Base-by-base conservation (phyloP, 2,113 vertebrate species). In the Meleagris gallopavo region DNA sequence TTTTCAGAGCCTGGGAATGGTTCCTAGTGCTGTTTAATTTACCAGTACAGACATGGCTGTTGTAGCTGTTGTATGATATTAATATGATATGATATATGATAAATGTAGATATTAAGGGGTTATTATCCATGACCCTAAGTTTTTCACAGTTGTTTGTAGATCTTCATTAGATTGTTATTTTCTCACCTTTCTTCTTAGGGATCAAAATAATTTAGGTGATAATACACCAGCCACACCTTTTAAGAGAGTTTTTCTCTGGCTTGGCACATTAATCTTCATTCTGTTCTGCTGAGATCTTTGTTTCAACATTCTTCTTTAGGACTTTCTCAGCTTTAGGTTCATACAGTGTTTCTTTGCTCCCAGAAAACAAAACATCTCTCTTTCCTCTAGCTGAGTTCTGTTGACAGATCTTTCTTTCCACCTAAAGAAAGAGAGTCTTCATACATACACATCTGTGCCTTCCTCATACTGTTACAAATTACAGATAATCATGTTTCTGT, bases 401-500 rank as follows among this genome's bases (percentile, higher is more conserved):
- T 13, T 75, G 43, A 84, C 2, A 1, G 52, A 79, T 64, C 8
- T 52, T 17, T 60, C 58, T 82, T 91, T 72, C 58, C 16, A 50
- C 24, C 34, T 36, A 73, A 89, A 67, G 46, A 71, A 93, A 73
- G 50, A 2, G 1, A 57, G 18, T 15, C 38, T 70, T 73, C 46
- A 89, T 24, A 83, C 3, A 69, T 10, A 48, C 13, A 48, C 18
- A 38, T 50, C 13, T 60, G 41, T 0, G 0, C 64, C 66, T 67
- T 86, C 48, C 46, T 75, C 1, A 0, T 20, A 57, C 3, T 2
- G 0, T 10, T 13, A 89, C 7, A 15, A 78, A 86, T 52, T 20
- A 2, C 30, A 61, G 34, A 75, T 52, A 30, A 77, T 77, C 25
- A 36, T 16, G n/a, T 2, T 58, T 34, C 54, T 50, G 24, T 50